These are phyloP conservation scores for Antheraea assamensis DNA, from an alignment of 2,888 invertebrate species.

Conservation along the genomic window DNA sequence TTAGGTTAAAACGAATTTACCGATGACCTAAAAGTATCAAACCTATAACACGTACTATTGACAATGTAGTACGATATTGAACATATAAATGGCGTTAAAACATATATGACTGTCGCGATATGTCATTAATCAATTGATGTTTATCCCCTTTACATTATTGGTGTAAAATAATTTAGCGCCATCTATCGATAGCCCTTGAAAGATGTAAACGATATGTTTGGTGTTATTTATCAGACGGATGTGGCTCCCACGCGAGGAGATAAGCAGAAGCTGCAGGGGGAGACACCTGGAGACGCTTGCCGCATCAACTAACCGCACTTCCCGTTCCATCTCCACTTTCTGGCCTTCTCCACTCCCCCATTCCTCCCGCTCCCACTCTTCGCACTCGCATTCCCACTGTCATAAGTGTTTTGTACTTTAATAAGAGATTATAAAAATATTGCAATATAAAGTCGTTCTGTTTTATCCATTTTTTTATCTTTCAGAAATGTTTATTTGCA, in stretches of 20 bases:
- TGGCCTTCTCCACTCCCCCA: neutral
- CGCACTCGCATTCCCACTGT: neutral
- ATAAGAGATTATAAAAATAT: neutral
- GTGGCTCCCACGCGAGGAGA: slow-evolving; percentile 26
- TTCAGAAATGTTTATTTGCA: neutral
- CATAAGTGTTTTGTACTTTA: neutral
- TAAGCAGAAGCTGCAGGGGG: slow-evolving; percentile 29
- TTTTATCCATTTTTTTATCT: neutral
- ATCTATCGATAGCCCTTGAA: neutral
- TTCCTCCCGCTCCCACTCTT: neutral
- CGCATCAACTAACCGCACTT: slow-evolving; percentile 40
- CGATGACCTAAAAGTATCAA: too few relatives aligned
- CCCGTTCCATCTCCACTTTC: too few relatives aligned
- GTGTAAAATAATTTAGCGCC: neutral
- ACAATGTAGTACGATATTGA: too few relatives aligned
- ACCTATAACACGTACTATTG: too few relatives aligned
- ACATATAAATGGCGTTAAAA: too few relatives aligned
- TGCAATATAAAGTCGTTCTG: neutral
- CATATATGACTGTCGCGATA: too few relatives aligned
- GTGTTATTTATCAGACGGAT: slow-evolving; percentile 32
- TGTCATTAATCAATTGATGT: too few relatives aligned
- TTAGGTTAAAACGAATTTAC: too few relatives aligned
- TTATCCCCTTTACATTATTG: too few relatives aligned
- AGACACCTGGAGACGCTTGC: slow-evolving; percentile 39
- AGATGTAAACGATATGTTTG: neutral